phyloP scores from a whole-genome alignment of 2,888 invertebrate genomes.

The Drosophila hamatofila region DNA sequence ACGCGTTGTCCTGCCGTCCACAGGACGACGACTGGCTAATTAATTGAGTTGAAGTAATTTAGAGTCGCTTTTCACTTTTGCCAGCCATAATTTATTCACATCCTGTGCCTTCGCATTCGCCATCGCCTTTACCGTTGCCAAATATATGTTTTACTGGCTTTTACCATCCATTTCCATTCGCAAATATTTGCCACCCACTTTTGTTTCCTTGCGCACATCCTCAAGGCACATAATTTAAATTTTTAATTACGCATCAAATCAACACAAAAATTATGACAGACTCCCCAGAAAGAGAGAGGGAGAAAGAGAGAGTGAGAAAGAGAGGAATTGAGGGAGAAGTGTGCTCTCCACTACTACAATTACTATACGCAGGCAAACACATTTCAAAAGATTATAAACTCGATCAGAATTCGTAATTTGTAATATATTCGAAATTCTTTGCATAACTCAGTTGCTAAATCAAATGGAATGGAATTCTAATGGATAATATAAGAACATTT shows the following conservation, averaged over 20 bases:
- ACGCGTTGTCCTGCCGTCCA: slow-evolving; percentile 2
- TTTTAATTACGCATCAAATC: slow-evolving; percentile 73
- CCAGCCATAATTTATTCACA: slow-evolving; percentile 50
- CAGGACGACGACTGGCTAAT: slow-evolving; percentile 57
- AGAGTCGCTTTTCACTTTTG: slow-evolving; percentile 23
- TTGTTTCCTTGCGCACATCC: slow-evolving; percentile 45
- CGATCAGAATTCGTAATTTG: background rate
- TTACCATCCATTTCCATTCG: slow-evolving; percentile 43
- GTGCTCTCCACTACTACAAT: background rate
- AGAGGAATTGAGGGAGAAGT: too few relatives aligned
- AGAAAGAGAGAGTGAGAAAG: background rate
- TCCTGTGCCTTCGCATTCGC: background rate
- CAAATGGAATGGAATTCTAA: background rate
- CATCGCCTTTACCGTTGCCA: slow-evolving; percentile 18
- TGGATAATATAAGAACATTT: background rate
- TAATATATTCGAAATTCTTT: background rate
- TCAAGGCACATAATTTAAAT: slow-evolving; percentile 73
- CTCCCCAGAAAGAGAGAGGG: background rate
- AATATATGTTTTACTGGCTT: slow-evolving; percentile 33
- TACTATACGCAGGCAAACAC: background rate
- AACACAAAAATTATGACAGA: slow-evolving; percentile 76
- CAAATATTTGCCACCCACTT: slow-evolving; percentile 66
- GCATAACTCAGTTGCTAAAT: background rate
- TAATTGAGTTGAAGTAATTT: slow-evolving; percentile 82
- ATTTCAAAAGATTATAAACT: background rate